Evolutionary conservation across 1,140 invertebrate genomes (phyloP).

Genomic region (Leguminivora glycinivorella): DNA sequence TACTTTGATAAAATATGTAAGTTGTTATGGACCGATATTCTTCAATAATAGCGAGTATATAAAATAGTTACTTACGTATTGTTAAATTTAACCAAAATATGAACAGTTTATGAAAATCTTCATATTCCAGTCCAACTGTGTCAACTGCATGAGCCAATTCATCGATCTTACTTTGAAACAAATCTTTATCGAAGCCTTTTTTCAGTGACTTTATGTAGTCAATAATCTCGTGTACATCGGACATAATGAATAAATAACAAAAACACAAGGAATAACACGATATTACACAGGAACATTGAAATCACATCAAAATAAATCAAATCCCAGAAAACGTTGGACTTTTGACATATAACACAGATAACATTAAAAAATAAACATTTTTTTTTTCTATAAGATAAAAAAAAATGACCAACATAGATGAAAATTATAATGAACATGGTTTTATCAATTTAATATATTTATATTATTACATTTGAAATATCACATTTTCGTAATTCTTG

Average conservation of each 20-base stretch:
- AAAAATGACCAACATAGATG: too few species aligned
- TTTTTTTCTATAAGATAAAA: too few species aligned
- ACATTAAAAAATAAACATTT: not conserved
- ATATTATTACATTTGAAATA: too few species aligned
- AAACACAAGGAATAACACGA: not conserved
- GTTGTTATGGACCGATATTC: not conserved
- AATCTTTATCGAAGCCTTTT: slow-evolving; percentile 69
- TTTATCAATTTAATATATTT: too few species aligned
- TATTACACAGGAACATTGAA: not conserved
- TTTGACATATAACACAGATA: slow-evolving; percentile 31
- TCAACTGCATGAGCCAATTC: slow-evolving; percentile 57
- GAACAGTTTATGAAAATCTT: slow-evolving; percentile 66
- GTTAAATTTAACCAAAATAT: slow-evolving; percentile 71
- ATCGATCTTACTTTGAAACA: slow-evolving; percentile 66
- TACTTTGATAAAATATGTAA: too few species aligned
- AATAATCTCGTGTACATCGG: slow-evolving; percentile 67
- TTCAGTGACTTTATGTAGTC: slow-evolving; percentile 68
- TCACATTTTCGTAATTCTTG: too few species aligned
- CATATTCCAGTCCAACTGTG: slow-evolving; percentile 51
- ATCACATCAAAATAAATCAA: slow-evolving; percentile 14
- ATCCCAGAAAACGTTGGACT: slow-evolving; percentile 42
- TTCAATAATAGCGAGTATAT: not conserved
- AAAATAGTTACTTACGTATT: slow-evolving; percentile 61
- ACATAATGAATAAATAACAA: slow-evolving; percentile 43
- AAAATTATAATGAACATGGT: too few species aligned